Evolutionary conservation across 2,113 vertebrate genomes (phyloP).

Genomic region (Pagrus major): DNA sequence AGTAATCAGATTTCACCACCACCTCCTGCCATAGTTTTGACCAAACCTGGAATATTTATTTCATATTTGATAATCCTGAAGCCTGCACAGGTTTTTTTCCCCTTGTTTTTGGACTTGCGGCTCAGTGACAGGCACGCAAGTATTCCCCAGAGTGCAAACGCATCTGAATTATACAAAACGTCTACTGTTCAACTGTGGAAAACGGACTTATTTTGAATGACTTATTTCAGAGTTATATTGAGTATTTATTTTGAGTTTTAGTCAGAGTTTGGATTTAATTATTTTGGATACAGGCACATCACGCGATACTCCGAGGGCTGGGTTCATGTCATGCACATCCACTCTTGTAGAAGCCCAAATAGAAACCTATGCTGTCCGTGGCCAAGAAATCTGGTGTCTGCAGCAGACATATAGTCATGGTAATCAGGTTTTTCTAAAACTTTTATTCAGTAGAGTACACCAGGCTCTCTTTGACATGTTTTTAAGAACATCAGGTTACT

Average conservation of each 20-base stretch:
- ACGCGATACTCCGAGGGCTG: not conserved
- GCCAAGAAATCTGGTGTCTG: not conserved
- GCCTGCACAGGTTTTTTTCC: not conserved
- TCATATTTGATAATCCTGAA: conserved; percentile 17
- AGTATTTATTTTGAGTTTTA: conserved; percentile 26
- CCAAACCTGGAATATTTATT: not conserved
- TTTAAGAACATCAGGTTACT: not conserved
- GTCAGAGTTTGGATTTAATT: conserved; percentile 36
- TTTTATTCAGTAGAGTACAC: not conserved
- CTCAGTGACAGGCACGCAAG: not conserved
- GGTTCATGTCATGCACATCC: not conserved
- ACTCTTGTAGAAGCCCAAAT: not conserved
- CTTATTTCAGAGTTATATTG: conserved; percentile 49
- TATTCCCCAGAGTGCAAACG: conserved; percentile 21
- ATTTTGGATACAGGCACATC: conserved; percentile 36
- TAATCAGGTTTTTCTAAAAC: not conserved
- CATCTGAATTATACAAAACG: conserved; percentile 27
- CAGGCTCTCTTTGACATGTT: not conserved
- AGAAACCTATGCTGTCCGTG: not conserved
- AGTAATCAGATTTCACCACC: not conserved
- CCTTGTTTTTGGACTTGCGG: not conserved
- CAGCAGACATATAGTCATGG: not conserved
- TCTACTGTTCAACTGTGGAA: conserved; percentile 42
- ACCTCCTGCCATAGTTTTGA: not conserved
- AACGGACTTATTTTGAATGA: conserved; percentile 38